Evolutionary conservation across 2,113 vertebrate species (phyloP).

Genomic region (Phainopepla nitens): DNA sequence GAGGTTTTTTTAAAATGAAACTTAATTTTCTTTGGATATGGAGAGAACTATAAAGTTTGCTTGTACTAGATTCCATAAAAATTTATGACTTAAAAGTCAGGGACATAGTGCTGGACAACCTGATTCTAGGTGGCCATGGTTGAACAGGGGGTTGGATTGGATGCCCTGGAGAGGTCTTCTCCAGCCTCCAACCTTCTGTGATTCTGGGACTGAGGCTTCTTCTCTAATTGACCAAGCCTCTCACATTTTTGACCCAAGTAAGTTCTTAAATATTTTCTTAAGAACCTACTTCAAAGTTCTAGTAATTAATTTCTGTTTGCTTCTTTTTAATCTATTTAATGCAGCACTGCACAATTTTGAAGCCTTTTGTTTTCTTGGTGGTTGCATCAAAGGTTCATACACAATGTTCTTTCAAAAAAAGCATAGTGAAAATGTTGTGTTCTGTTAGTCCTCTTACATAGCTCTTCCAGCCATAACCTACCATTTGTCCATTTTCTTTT

Average conservation of each 20-base stretch:
- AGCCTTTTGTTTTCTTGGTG: neutral
- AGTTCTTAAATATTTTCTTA: neutral
- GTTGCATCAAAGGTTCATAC: neutral
- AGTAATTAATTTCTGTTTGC: neutral
- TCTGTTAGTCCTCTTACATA: accelerated
- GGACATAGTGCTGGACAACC: neutral
- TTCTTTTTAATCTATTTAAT: neutral
- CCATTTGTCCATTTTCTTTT: neutral
- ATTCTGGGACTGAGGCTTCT: neutral
- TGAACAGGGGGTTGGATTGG: neutral
- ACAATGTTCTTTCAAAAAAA: neutral
- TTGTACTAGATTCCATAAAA: neutral
- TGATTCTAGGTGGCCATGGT: neutral
- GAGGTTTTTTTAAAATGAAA: neutral
- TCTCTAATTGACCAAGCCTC: neutral
- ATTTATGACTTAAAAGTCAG: neutral
- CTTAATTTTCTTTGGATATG: neutral
- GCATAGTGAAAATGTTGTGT: neutral
- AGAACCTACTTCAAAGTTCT: neutral
- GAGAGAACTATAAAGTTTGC: neutral
- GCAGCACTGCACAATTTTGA: neutral
- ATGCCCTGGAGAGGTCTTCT: neutral
- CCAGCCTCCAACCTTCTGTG: neutral
- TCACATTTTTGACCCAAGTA: neutral
- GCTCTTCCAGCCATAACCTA: neutral